phyloP scores from a whole-genome alignment of 2,888 invertebrate genomes.

The Pseudanteris insignis region DNA sequence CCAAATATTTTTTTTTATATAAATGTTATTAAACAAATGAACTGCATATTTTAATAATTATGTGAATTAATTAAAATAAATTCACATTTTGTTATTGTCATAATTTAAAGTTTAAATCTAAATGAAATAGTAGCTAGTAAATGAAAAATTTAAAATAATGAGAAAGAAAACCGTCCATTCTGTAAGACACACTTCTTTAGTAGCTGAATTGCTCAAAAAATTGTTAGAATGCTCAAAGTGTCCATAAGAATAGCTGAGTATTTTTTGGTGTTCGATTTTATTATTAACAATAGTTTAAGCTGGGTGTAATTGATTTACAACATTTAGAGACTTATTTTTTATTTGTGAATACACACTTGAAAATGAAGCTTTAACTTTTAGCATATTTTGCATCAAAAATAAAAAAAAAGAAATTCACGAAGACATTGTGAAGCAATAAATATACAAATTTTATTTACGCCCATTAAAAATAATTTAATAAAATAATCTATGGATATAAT shows the following conservation, averaged over 20 bases:
- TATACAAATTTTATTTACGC: too few relatives aligned
- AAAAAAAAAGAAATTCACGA: too few relatives aligned
- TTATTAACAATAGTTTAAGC: too few relatives aligned
- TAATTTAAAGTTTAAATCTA: too few relatives aligned
- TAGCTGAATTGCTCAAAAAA: slow-evolving; percentile 32
- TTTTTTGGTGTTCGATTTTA: slow-evolving; percentile 35
- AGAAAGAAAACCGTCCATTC: slow-evolving; percentile 29
- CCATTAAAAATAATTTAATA: too few relatives aligned
- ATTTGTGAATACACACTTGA: not conserved
- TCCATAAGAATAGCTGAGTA: slow-evolving; percentile 64
- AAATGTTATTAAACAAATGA: not conserved
- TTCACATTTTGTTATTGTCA: too few relatives aligned
- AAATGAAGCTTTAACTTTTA: not conserved
- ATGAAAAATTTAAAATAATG: slow-evolving; percentile 31
- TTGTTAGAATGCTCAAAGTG: slow-evolving; percentile 53
- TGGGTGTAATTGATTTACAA: too few relatives aligned
- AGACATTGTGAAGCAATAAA: too few relatives aligned
- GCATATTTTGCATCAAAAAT: too few relatives aligned
- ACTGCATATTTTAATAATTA: too few relatives aligned
- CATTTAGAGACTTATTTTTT: slow-evolving; percentile 9
- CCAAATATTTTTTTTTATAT: not conserved
- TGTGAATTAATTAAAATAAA: too few relatives aligned
- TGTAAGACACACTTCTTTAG: slow-evolving; percentile 34
- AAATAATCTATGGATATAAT: too few relatives aligned
- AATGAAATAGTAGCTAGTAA: slow-evolving; percentile 27